phyloP scores from a whole-genome alignment of 2,888 invertebrate genomes.

The Ennomos quercinarius region DNA sequence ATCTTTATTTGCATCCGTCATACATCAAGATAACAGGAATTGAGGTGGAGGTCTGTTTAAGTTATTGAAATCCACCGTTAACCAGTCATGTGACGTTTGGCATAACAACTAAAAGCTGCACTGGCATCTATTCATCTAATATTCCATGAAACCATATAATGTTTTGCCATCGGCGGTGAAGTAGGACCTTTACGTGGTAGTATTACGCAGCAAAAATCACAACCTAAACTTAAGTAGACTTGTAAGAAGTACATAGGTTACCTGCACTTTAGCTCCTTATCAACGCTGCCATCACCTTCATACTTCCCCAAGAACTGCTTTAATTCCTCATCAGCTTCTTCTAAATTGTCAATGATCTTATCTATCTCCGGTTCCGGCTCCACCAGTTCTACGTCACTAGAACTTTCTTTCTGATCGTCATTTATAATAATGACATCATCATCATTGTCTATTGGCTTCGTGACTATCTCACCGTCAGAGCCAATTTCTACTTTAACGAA shows the following conservation, averaged over 20 bases:
- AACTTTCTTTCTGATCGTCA: slow-evolving; percentile 60
- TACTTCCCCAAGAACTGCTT: slow-evolving; percentile 77
- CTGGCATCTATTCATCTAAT: too few relatives aligned
- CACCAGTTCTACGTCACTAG: slow-evolving; percentile 74
- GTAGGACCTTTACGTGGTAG: too few relatives aligned
- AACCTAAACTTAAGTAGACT: not conserved
- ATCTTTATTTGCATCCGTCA: too few relatives aligned
- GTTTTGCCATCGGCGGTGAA: too few relatives aligned
- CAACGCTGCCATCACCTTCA: slow-evolving; percentile 50
- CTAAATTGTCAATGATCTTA: slow-evolving; percentile 72
- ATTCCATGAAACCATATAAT: too few relatives aligned
- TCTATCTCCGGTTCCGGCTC: slow-evolving; percentile 69
- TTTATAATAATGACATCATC: slow-evolving; percentile 55
- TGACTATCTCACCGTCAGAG: slow-evolving; percentile 73
- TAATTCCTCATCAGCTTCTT: slow-evolving; percentile 76
- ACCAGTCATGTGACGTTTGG: too few relatives aligned
- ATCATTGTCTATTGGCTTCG: slow-evolving; percentile 63
- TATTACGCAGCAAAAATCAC: not conserved
- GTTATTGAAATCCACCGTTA: too few relatives aligned
- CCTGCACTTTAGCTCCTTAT: slow-evolving; percentile 74
- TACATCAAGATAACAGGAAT: too few relatives aligned
- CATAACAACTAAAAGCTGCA: too few relatives aligned
- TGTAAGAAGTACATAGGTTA: slow-evolving; percentile 32
- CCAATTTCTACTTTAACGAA: slow-evolving; percentile 76
- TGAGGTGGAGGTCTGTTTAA: too few relatives aligned